These are phyloP conservation scores for Atherinosoma microstoma DNA, from an alignment of 2,797 vertebrate species.

Conservation along the genomic window DNA sequence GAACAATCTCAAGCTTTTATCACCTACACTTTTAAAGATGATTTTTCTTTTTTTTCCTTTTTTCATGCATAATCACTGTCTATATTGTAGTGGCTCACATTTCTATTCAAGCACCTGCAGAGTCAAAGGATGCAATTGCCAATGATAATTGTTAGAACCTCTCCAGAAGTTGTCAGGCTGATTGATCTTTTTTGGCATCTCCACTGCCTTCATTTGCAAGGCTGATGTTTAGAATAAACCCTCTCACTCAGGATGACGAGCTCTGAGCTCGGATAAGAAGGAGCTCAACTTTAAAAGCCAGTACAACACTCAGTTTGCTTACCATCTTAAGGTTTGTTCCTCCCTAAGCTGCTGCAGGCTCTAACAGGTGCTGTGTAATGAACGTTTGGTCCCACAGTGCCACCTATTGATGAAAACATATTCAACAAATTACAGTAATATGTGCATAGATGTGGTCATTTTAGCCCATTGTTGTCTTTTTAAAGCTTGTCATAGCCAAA, in stretches of 20 bases:
- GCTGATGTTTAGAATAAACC: constrained; percentile 18
- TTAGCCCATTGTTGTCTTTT: neutral
- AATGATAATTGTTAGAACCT: constrained; percentile 31
- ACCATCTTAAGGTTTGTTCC: constrained; percentile 21
- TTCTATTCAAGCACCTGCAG: constrained; percentile 39
- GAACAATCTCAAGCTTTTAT: constrained; percentile 15
- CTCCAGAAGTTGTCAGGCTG: constrained; percentile 23
- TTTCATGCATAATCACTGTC: constrained; percentile 13
- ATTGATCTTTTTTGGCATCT: constrained; percentile 20
- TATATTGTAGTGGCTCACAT: constrained; percentile 19
- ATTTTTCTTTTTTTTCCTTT: too few relatives aligned
- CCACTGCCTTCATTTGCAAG: constrained; percentile 23
- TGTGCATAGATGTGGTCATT: neutral
- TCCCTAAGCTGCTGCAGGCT: neutral
- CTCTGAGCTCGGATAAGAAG: constrained; percentile 6
- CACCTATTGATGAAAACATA: constrained; percentile 61
- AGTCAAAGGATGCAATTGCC: constrained; percentile 33
- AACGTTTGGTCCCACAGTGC: constrained; percentile 72
- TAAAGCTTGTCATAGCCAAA: neutral
- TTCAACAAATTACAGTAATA: neutral
- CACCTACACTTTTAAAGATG: constrained; percentile 13
- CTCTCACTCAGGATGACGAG: constrained; percentile 1
- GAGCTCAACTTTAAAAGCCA: constrained; percentile 19
- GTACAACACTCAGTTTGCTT: constrained; percentile 23
- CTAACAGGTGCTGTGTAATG: neutral